Conservation (phyloP, 2,113 vertebrate genomes). For the Siphamia tubifer region DNA sequence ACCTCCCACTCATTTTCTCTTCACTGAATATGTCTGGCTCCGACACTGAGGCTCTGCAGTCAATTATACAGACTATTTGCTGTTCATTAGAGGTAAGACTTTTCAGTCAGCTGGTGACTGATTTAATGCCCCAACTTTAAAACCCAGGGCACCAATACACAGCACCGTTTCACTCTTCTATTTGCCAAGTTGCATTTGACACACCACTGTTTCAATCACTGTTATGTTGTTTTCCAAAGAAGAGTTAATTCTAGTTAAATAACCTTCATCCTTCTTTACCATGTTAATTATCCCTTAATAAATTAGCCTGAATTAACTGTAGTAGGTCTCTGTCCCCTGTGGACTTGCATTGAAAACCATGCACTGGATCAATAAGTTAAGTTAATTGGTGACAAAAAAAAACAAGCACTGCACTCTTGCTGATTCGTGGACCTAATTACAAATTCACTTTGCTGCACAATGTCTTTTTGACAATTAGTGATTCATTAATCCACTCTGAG, state of each 20-base stretch:
- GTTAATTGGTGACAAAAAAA: slow-evolving; percentile 39
- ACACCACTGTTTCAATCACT: slow-evolving; percentile 22
- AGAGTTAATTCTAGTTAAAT: slow-evolving; percentile 16
- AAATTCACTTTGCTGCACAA: slow-evolving; percentile 20
- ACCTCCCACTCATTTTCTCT: slow-evolving; percentile 35
- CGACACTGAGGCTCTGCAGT: slow-evolving; percentile 49
- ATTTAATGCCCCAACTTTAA: slow-evolving; percentile 48
- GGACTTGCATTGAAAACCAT: background rate
- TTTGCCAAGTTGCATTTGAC: slow-evolving; percentile 49
- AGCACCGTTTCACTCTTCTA: slow-evolving; percentile 11
- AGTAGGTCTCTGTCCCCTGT: background rate
- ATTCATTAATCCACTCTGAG: slow-evolving; percentile 50
- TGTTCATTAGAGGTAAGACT: slow-evolving; percentile 62
- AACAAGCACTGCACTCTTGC: slow-evolving; percentile 9
- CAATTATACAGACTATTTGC: slow-evolving; percentile 65
- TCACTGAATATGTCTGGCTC: slow-evolving; percentile 4
- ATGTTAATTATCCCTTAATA: slow-evolving; percentile 5
- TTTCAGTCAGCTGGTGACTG: slow-evolving; percentile 51
- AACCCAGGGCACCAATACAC: slow-evolving; percentile 20
- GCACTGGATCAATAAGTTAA: slow-evolving; percentile 48
- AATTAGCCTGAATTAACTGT: slow-evolving; percentile 21
- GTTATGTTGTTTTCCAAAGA: slow-evolving; percentile 11
- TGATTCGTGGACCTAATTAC: slow-evolving; percentile 34
- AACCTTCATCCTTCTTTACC: slow-evolving; percentile 21
- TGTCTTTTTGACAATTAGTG: slow-evolving; percentile 36